Percentiles rank a stretch among this genome's conserved stretches.
phyloP scores from a whole-genome alignment of 2,888 invertebrate species.

The Hylaea fasciaria region DNA sequence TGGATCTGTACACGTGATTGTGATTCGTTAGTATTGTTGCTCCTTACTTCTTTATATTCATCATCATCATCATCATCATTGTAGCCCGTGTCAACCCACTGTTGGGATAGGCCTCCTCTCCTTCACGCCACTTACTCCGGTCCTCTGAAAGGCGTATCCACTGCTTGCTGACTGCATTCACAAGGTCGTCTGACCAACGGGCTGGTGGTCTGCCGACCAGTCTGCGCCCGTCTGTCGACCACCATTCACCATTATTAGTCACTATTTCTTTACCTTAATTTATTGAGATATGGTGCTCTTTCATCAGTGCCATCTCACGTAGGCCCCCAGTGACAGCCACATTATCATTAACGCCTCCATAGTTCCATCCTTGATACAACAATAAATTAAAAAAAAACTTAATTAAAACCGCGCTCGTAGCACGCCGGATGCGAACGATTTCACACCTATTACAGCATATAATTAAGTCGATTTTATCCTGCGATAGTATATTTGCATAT shows the following conservation, averaged over 20 bases:
- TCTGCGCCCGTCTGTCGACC: no score
- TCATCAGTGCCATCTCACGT: no score
- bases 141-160: background rate
- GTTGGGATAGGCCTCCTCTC: background rate
- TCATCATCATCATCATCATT: background rate
- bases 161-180: background rate
- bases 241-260: no score
- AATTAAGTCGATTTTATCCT: slow-evolving; percentile 73
- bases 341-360: slow-evolving; percentile 15
- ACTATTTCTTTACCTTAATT: no score
- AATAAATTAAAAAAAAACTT: slow-evolving; percentile 34
- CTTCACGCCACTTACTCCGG: background rate
- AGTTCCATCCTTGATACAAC: slow-evolving; percentile 39
- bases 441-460: slow-evolving; percentile 63
- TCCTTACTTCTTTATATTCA: no score
- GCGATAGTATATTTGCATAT: slow-evolving; percentile 76
- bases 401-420: slow-evolving; percentile 46
- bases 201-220: background rate
- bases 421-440: slow-evolving; percentile 71
- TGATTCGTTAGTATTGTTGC: no score
- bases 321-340: no score
- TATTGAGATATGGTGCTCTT: no score
- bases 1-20: no score
- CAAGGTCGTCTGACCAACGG: background rate
- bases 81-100: background rate